A percentile compares a stretch with the other conserved stretches of the same genome.
phyloP scores from a whole-genome alignment of 1,140 invertebrate genomes.

The Steinernema feltiae region DNA sequence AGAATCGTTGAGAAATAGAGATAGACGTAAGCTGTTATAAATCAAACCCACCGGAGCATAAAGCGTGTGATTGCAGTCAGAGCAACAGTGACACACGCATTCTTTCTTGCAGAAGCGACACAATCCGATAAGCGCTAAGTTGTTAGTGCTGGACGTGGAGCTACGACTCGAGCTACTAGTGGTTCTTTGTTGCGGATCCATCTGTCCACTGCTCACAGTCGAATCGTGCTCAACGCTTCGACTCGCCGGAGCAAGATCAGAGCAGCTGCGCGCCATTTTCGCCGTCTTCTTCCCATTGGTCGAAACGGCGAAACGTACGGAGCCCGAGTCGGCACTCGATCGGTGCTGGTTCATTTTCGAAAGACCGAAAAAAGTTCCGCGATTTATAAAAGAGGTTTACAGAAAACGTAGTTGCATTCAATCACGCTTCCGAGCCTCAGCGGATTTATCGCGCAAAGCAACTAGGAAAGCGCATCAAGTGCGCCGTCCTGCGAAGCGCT shows the following conservation, averaged over 20 bases:
- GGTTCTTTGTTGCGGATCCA: neutral
- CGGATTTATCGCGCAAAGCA: no score
- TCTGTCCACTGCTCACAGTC: neutral
- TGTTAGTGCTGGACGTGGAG: slow-evolving; percentile 7
- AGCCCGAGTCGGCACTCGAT: neutral
- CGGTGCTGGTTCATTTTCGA: neutral
- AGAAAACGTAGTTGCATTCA: no score
- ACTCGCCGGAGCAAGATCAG: neutral
- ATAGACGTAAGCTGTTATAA: neutral
- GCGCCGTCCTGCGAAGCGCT: no score
- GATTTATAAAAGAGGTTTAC: no score
- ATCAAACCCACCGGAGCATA: slow-evolving; percentile 9
- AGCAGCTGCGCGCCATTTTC: slow-evolving; percentile 11
- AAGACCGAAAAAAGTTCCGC: neutral
- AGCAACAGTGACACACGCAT: slow-evolving; percentile 1
- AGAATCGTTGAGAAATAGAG: neutral
- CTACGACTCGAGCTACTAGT: neutral
- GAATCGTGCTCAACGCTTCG: neutral
- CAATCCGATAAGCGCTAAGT: neutral
- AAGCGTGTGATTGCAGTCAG: slow-evolving; percentile 13
- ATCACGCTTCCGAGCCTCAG: no score
- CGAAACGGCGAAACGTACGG: neutral
- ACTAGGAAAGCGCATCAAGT: no score
- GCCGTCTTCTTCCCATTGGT: neutral
- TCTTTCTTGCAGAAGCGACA: neutral